Conservation (phyloP, 2,113 vertebrate species). For the Bujurquina vittata region DNA sequence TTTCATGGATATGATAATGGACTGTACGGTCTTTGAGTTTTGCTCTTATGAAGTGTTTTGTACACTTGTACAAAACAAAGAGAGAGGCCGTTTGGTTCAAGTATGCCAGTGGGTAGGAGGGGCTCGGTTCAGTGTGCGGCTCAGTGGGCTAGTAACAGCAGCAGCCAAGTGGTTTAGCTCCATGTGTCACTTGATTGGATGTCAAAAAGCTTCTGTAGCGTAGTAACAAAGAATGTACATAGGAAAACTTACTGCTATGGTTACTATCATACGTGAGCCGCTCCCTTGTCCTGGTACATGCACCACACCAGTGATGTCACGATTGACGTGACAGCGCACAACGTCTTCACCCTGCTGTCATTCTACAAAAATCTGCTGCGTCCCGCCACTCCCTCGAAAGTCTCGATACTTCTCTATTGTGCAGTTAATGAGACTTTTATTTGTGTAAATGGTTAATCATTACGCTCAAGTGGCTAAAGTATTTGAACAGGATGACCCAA, state of each 20-base stretch:
- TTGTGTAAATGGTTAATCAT: conserved; percentile 55
- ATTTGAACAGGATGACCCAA: conserved; percentile 20
- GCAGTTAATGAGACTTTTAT: background rate
- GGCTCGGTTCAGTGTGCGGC: conserved; percentile 13
- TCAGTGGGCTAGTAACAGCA: conserved; percentile 6
- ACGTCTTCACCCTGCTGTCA: background rate
- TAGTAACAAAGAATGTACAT: background rate
- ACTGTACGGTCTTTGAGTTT: conserved; percentile 37
- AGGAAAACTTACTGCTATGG: conserved; percentile 1
- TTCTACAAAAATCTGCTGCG: conserved; percentile 5
- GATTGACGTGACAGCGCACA: background rate
- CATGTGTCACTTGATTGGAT: background rate
- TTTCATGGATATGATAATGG: conserved; percentile 20
- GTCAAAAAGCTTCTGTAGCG: background rate
- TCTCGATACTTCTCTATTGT: background rate
- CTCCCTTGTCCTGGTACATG: conserved; percentile 29
- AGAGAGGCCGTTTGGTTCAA: conserved; percentile 42
- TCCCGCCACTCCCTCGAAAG: background rate
- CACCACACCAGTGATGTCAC: conserved; percentile 2
- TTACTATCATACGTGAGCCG: conserved; percentile 1
- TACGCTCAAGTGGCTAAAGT: conserved; percentile 15
- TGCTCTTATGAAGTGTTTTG: conserved; percentile 52
- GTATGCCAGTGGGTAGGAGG: background rate
- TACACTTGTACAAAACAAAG: background rate
- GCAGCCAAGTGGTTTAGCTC: conserved; percentile 3